Base-by-base conservation (phyloP, 2,797 vertebrate species). In the Bradypodion ventrale region DNA sequence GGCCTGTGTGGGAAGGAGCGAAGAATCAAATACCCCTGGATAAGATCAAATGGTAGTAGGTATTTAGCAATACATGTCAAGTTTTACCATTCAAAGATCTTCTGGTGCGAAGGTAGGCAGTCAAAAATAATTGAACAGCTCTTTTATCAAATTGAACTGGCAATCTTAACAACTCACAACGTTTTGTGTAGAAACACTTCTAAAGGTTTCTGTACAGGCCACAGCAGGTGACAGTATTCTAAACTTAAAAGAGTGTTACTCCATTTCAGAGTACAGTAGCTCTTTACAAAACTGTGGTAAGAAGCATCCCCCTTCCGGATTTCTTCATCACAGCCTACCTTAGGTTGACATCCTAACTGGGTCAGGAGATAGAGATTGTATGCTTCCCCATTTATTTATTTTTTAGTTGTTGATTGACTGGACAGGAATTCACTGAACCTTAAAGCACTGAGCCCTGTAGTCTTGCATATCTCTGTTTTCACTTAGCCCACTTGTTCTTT, bases 21-120 rank as follows among this genome's bases (percentile, higher is more conserved):
- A 52, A 52, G 52, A 35, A 5, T 40, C 59, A n/a, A 63, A 74
- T 49, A 37, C 32, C 25, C 3, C 49, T 44, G 37, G 7, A 1
- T 25, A 69, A 65, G 29, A 75, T 81, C 42, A 77, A 69, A 42
- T 35, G n/a, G 29, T 32, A 0, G 0, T 0, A 75, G 60, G 8
- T 62, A 49, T 72, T 0, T 0, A 0, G 32, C 7, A 25, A 29
- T 78, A 0, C 0, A 0, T n/a, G 6, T 52, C 40, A 37, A n/a
- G 32, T 3, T 27, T 72, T 32, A 27, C 42, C 0, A 1, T 0
- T 1, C 37, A 75, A 35, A 83, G 29, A 25, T 56, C 0, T 0
- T 63, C 29, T 2, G 0, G 46, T 29, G 44, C 32, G n/a, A 76
- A 83, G 25, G 32, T 59, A 35, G n/a, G 15, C 49, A 69, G 32